These are phyloP conservation scores for Platysteira castanea DNA, from an alignment of 2,113 vertebrate species.

Conservation along the genomic window DNA sequence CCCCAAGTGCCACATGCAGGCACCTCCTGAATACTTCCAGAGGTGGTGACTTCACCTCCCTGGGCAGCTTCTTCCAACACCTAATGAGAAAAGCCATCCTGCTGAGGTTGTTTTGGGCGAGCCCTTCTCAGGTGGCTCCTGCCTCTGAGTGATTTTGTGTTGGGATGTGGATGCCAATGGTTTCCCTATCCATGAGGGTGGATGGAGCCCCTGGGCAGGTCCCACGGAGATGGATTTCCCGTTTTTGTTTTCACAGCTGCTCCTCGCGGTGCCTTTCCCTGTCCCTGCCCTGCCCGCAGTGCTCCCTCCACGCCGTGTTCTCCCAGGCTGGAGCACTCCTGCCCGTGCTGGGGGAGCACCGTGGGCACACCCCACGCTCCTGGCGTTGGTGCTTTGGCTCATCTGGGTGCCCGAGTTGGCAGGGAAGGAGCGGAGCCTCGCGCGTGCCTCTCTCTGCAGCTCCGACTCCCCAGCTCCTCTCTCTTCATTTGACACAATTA, in stretches of 20 bases:
- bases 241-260: rapidly evolving
- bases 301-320: rapidly evolving
- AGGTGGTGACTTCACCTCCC: neutral
- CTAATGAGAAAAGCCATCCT: neutral
- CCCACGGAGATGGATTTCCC: neutral
- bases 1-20: neutral
- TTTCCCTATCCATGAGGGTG: rapidly evolving
- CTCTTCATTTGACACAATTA: constrained; percentile 67
- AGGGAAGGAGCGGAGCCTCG: neutral
- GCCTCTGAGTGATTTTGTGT: rapidly evolving
- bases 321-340: neutral
- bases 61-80: neutral
- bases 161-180: rapidly evolving
- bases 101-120: neutral
- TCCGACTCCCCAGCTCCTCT: neutral
- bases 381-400: neutral
- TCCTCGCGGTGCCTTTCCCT: neutral
- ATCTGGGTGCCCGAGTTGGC: neutral
- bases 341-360: neutral
- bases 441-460: neutral
- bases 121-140: neutral
- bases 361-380: neutral
- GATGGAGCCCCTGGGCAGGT: neutral
- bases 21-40: neutral
- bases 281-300: neutral